Conservation (phyloP, 2,888 invertebrate species). For the Neuroscelio doddi region DNA sequence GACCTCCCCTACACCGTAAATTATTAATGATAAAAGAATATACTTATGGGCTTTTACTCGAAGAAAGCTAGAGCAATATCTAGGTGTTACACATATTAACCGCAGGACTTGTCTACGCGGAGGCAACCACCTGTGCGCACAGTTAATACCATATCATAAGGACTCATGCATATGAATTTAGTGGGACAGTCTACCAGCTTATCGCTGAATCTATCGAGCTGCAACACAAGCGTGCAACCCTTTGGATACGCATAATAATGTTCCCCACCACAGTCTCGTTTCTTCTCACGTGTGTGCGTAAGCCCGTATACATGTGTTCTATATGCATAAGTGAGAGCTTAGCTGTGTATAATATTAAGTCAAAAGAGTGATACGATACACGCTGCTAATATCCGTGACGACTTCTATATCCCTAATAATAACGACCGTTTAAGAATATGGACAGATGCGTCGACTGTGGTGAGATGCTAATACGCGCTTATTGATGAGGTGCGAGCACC, state of each 20-base stretch:
- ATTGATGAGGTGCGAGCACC: slow-evolving; percentile 43
- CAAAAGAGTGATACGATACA: slow-evolving; percentile 20
- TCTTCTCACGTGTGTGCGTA: slow-evolving; percentile 21
- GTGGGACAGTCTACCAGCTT: slow-evolving; percentile 62
- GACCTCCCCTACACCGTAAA: not conserved
- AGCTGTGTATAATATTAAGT: too few species aligned
- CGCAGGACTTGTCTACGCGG: slow-evolving; percentile 55
- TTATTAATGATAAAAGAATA: slow-evolving; percentile 2
- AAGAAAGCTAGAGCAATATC: slow-evolving; percentile 35
- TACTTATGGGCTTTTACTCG: slow-evolving; percentile 12
- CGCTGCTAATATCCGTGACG: slow-evolving; percentile 43
- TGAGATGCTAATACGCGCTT: slow-evolving; percentile 31
- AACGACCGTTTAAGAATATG: slow-evolving; percentile 34
- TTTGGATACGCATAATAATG: slow-evolving; percentile 47
- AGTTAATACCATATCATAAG: slow-evolving; percentile 71
- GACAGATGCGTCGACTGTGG: slow-evolving; percentile 40
- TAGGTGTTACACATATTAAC: slow-evolving; percentile 59
- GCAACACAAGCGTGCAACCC: slow-evolving; percentile 42
- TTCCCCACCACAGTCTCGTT: slow-evolving; percentile 28
- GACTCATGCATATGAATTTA: slow-evolving; percentile 65
- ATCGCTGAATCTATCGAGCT: slow-evolving; percentile 56
- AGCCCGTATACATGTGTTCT: too few species aligned
- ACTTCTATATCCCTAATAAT: slow-evolving; percentile 44
- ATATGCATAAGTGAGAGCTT: too few species aligned
- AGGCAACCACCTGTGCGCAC: slow-evolving; percentile 71